Evolutionary conservation across 1,140 invertebrate genomes (phyloP).

Genomic region (Drosophila arawakana): DNA sequence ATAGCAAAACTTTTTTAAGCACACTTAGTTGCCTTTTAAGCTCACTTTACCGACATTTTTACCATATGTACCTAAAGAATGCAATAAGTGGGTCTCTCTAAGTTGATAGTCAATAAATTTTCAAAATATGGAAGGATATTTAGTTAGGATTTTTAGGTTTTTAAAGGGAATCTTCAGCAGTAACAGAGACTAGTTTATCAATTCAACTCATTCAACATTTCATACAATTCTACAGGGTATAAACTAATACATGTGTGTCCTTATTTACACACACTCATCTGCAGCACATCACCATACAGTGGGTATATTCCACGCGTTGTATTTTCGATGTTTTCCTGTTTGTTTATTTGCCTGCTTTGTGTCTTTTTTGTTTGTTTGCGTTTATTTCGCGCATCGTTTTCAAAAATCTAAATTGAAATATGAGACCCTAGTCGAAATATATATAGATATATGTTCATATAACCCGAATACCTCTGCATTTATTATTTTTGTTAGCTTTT

Average conservation of each 20-base stretch:
- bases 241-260: slow-evolving; percentile 4
- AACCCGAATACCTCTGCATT: slow-evolving; percentile 25
- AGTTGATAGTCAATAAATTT: too few species aligned
- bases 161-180: too few species aligned
- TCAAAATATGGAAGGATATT: too few species aligned
- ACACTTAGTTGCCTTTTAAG: too few species aligned
- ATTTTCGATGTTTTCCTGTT: slow-evolving; percentile 46
- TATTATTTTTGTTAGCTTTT: slow-evolving; percentile 36
- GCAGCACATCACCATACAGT: slow-evolving; percentile 11
- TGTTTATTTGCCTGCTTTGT: slow-evolving; percentile 72
- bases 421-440: slow-evolving; percentile 57
- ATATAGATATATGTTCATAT: slow-evolving; percentile 16
- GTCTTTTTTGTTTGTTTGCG: slow-evolving; percentile 58
- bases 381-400: slow-evolving; percentile 75
- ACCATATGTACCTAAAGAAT: too few species aligned
- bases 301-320: slow-evolving; percentile 41
- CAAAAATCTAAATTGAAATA: slow-evolving; percentile 82
- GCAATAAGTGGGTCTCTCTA: too few species aligned
- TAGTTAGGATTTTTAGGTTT: too few species aligned
- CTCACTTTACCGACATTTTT: too few species aligned
- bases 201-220: too few species aligned
- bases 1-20: not conserved
- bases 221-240: slow-evolving; percentile 20
- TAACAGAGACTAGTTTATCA: too few species aligned
- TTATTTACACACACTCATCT: slow-evolving; percentile 33